Percentiles rank a stretch among this genome's conserved stretches.
Evolutionary conservation across 2,888 invertebrate species (phyloP).

Genomic region (Timandra comae): DNA sequence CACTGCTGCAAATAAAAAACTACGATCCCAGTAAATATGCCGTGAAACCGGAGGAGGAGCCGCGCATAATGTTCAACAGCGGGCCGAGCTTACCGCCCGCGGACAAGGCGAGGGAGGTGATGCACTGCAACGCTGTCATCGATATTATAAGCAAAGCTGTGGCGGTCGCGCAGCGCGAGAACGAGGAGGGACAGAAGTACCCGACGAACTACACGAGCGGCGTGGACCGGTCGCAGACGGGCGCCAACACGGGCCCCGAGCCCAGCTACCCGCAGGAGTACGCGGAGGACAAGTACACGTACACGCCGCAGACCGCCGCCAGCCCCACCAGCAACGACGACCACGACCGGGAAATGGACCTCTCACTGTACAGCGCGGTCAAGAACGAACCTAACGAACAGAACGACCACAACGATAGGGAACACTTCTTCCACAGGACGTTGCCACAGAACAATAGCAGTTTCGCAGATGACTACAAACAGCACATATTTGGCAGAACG

Average conservation of each 20-base stretch:
- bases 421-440: slow-evolving; percentile 41
- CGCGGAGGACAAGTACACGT: slow-evolving; percentile 53
- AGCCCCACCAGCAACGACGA: slow-evolving; percentile 59
- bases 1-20: slow-evolving; percentile 70
- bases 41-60: slow-evolving; percentile 62
- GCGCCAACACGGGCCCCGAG: slow-evolving; percentile 23
- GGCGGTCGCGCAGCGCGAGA: slow-evolving; percentile 69
- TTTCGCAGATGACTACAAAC: slow-evolving; percentile 58
- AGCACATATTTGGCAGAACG: slow-evolving; percentile 47
- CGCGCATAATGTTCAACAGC: slow-evolving; percentile 77
- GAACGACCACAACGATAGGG: slow-evolving; percentile 39
- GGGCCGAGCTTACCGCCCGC: slow-evolving; percentile 75
- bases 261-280: slow-evolving; percentile 53
- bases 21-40: slow-evolving; percentile 69
- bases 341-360: slow-evolving; percentile 69
- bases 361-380: slow-evolving; percentile 59
- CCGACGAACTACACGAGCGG: slow-evolving; percentile 51
- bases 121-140: slow-evolving; percentile 73
- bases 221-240: slow-evolving; percentile 47
- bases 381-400: slow-evolving; percentile 56
- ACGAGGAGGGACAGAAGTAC: slow-evolving; percentile 61
- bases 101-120: slow-evolving; percentile 71
- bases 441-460: slow-evolving; percentile 40
- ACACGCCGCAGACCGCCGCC: slow-evolving; percentile 43
- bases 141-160: slow-evolving; percentile 73